These are phyloP conservation scores for Lampris incognitus DNA, from an alignment of 2,113 vertebrate species.

Conservation along the genomic window DNA sequence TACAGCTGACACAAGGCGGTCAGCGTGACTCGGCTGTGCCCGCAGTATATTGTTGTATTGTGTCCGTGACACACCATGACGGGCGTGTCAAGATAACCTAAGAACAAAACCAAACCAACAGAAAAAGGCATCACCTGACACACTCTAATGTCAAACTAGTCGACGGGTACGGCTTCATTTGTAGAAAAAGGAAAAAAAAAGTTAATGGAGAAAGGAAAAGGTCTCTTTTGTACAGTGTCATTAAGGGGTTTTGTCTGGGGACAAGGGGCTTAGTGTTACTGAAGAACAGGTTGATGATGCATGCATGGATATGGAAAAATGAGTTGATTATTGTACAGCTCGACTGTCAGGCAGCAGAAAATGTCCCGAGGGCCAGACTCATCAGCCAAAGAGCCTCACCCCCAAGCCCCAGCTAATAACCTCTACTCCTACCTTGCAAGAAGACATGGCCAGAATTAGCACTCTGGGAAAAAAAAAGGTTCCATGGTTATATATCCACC, in stretches of 20 bases:
- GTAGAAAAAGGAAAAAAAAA: constrained; percentile 60
- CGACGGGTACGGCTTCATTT: constrained; percentile 62
- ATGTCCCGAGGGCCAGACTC: constrained; percentile 85
- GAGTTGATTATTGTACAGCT: constrained; percentile 91
- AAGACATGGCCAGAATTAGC: constrained; percentile 52
- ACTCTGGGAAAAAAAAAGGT: constrained; percentile 46
- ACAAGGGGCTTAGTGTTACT: constrained; percentile 28
- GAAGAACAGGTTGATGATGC: constrained; percentile 77
- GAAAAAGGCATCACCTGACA: constrained; percentile 58
- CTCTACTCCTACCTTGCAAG: constrained; percentile 73
- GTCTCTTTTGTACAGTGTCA: constrained; percentile 79
- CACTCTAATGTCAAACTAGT: constrained; percentile 59
- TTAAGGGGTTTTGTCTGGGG: constrained; percentile 30
- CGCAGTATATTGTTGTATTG: constrained; percentile 30
- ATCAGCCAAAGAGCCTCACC: constrained; percentile 88
- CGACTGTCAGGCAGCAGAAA: constrained; percentile 87
- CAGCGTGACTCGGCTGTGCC: constrained; percentile 10
- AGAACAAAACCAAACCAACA: constrained; percentile 1
- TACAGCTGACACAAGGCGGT: constrained; percentile 18
- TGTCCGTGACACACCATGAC: constrained; percentile 34
- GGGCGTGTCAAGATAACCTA: constrained; percentile 25
- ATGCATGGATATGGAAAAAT: constrained; percentile 92
- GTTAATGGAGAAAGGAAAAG: constrained; percentile 68
- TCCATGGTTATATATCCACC: constrained; percentile 57
- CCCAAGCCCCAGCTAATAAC: constrained; percentile 87